These are phyloP conservation scores for Syndactyla subalaris DNA, from an alignment of 2,797 vertebrate species.

Conservation along the genomic window DNA sequence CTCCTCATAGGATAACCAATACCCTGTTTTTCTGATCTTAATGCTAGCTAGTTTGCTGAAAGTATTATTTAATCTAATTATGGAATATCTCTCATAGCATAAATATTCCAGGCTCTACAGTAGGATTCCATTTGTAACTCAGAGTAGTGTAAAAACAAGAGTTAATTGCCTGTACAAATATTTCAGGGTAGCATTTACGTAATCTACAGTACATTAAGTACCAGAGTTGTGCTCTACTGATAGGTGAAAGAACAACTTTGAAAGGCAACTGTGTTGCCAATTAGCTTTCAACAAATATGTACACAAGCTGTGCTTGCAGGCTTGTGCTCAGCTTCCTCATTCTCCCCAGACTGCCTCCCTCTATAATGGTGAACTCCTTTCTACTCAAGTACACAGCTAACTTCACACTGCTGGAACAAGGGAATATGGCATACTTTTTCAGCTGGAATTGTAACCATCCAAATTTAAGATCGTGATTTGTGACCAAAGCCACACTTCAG, in stretches of 20 bases:
- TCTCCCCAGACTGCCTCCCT: slow-evolving; percentile 14
- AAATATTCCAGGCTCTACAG: slow-evolving; percentile 41
- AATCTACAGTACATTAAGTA: slow-evolving; percentile 76
- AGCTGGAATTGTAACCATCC: neutral
- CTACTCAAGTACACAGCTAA: neutral
- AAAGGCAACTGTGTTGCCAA: slow-evolving; percentile 70
- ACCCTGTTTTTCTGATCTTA: neutral
- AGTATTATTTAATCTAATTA: slow-evolving; percentile 32
- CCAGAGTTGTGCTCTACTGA: slow-evolving; percentile 69
- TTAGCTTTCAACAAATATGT: slow-evolving; percentile 76
- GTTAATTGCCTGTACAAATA: slow-evolving; percentile 74
- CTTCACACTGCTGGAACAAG: neutral
- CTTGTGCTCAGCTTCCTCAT: slow-evolving; percentile 53
- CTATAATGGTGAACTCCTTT: slow-evolving; percentile 10
- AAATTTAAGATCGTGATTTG: neutral
- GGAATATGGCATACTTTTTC: neutral
- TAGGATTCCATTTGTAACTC: slow-evolving; percentile 64
- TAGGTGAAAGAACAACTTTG: slow-evolving; percentile 74
- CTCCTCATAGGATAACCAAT: neutral
- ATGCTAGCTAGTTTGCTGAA: neutral
- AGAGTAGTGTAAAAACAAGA: slow-evolving; percentile 69
- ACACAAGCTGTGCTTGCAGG: slow-evolving; percentile 65
- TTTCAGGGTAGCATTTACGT: slow-evolving; percentile 71
- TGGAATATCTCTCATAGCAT: slow-evolving; percentile 33
- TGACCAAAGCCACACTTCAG: neutral